Evolutionary conservation across 2,888 invertebrate genomes (phyloP).

Genomic region (Folsomia manolachei): DNA sequence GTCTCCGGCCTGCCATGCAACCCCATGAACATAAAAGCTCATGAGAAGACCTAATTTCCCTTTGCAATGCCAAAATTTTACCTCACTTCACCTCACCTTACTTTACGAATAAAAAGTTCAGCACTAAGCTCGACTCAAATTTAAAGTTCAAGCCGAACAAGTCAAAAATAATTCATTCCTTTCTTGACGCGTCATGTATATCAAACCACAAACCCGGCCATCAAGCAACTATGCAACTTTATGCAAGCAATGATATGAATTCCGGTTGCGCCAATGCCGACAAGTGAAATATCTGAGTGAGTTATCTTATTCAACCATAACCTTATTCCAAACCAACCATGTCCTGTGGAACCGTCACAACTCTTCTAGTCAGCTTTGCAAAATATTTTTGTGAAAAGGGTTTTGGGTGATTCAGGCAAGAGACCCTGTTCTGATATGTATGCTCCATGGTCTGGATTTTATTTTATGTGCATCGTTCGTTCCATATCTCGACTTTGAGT

Average conservation of each 20-base stretch:
- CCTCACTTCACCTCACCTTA: background rate
- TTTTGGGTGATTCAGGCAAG: background rate
- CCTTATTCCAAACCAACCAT: background rate
- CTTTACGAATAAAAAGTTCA: background rate
- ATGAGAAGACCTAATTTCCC: constrained; percentile 17
- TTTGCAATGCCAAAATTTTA: background rate
- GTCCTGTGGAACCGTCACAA: background rate
- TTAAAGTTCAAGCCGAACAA: constrained; percentile 6
- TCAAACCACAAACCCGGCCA: too few species aligned
- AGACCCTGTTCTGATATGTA: background rate
- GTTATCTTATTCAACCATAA: constrained; percentile 4
- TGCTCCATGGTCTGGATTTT: constrained; percentile 9
- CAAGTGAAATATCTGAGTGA: background rate
- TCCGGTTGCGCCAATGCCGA: background rate
- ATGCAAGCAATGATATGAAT: background rate
- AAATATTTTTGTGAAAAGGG: constrained; percentile 1
- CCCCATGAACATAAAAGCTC: too few species aligned
- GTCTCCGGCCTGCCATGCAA: constrained; percentile 7
- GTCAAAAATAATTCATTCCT: constrained; percentile 4
- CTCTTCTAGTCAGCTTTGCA: background rate
- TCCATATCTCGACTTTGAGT: constrained; percentile 10
- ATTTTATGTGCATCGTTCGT: constrained; percentile 2
- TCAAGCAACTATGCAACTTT: background rate
- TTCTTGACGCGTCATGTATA: too few species aligned
- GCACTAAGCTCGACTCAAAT: background rate